Evolutionary conservation across 2,113 vertebrate genomes (phyloP).

Genomic region (Amblyornis subalaris): DNA sequence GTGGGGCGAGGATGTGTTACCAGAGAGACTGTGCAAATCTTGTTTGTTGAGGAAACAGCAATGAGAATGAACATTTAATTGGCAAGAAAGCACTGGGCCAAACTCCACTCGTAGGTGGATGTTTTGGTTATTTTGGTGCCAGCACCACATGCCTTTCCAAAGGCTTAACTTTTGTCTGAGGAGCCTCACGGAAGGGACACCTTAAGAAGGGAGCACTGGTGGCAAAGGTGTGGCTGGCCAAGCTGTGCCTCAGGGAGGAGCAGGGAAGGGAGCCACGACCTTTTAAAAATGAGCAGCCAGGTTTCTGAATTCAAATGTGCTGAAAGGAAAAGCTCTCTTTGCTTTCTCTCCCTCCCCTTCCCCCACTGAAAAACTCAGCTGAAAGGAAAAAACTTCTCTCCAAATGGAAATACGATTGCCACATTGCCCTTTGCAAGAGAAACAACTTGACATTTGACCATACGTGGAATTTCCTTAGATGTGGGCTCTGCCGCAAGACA

Average conservation of each 20-base stretch:
- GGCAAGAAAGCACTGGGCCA: background rate
- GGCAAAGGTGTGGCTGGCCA: background rate
- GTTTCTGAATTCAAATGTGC: background rate
- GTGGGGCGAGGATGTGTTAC: background rate
- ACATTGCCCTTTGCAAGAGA: slow-evolving; percentile 4
- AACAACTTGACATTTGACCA: slow-evolving; percentile 19
- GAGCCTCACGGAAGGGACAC: background rate
- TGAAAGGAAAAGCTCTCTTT: background rate
- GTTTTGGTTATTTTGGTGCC: background rate
- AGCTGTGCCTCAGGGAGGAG: background rate
- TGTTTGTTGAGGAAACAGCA: background rate
- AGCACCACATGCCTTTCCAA: background rate
- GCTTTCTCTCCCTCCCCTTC: background rate
- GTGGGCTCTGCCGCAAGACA: background rate
- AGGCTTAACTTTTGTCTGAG: background rate
- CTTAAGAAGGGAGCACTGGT: fast-evolving
- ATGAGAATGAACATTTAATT: background rate
- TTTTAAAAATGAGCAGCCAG: background rate
- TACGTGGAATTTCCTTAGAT: background rate
- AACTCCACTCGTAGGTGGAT: background rate
- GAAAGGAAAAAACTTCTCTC: slow-evolving; percentile 2
- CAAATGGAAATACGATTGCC: background rate
- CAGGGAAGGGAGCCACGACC: background rate
- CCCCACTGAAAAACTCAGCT: background rate
- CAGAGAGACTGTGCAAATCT: background rate